A percentile compares a stretch with the other conserved stretches of the same genome.
These are phyloP conservation scores for Microcebus ravelobensis DNA, from an alignment of 2,113 vertebrate species.

Conservation along the genomic window DNA sequence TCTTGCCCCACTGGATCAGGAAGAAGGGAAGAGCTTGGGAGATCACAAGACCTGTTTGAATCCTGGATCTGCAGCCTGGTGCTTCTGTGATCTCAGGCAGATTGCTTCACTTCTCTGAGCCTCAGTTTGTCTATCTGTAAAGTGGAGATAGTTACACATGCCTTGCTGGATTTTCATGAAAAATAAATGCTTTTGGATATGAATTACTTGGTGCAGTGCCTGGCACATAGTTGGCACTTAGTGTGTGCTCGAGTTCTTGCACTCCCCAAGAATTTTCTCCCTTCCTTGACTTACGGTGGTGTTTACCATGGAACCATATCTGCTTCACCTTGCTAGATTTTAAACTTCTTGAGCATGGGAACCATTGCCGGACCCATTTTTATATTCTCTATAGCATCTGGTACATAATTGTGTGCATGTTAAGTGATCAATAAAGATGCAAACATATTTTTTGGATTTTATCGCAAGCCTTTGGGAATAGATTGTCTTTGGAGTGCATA, in stretches of 20 bases:
- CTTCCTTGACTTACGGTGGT: fast-evolving
- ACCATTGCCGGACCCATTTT: not conserved
- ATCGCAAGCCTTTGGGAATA: not conserved
- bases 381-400: not conserved
- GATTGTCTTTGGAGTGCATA: not conserved
- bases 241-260: not conserved
- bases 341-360: not conserved
- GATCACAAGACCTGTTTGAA: not conserved
- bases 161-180: not conserved
- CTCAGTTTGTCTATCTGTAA: not conserved
- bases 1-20: not conserved
- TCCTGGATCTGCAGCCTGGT: not conserved
- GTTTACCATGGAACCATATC: fast-evolving
- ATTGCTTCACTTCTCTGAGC: not conserved
- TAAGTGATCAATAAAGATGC: slow-evolving; percentile 32
- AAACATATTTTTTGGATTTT: not conserved
- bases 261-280: too few species aligned
- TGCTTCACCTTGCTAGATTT: not conserved
- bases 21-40: not conserved
- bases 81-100: not conserved
- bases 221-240: not conserved
- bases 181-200: fast-evolving
- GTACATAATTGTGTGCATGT: not conserved
- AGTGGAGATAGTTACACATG: not conserved
- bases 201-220: not conserved